phyloP scores from a whole-genome alignment of 2,888 invertebrate genomes.

The Crematogaster levior region DNA sequence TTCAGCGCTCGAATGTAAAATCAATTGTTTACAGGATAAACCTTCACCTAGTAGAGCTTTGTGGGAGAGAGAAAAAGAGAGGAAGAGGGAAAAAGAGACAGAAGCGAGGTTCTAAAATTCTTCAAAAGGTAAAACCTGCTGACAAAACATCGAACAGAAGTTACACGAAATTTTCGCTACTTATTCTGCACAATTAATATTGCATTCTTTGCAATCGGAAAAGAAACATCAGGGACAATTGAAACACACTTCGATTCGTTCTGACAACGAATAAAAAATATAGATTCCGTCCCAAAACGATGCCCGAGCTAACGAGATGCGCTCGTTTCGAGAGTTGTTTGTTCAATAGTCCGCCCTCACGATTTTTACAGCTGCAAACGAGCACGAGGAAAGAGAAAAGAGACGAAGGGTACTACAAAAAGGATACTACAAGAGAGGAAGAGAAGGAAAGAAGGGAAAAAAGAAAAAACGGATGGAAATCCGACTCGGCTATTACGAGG shows the following conservation, averaged over 20 bases:
- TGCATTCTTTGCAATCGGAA: not conserved
- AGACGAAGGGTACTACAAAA: not conserved
- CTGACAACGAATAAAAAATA: constrained; percentile 25
- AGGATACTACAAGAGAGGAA: not conserved
- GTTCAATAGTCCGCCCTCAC: constrained; percentile 64
- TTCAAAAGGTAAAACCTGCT: not conserved
- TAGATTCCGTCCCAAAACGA: constrained; percentile 43
- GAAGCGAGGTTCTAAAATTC: not conserved
- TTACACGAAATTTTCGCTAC: constrained; percentile 7
- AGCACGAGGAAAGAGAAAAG: constrained; percentile 21
- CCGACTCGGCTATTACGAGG: constrained; percentile 65
- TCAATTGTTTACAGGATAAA: not conserved
- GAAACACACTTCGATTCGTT: constrained; percentile 48
- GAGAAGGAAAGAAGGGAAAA: not conserved
- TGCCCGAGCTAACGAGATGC: constrained; percentile 69
- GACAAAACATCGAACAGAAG: constrained; percentile 17
- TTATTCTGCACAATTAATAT: constrained; percentile 49
- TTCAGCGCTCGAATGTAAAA: not conserved
- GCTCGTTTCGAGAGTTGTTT: constrained; percentile 68
- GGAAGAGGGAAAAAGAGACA: not conserved
- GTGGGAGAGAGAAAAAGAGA: not conserved
- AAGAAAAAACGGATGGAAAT: constrained; percentile 65
- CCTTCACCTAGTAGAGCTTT: not conserved
- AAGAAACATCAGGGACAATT: constrained; percentile 26
- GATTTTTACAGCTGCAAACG: constrained; percentile 70